Conservation (phyloP, 2,888 invertebrate species). For the Pollenia griseotomentosa region DNA sequence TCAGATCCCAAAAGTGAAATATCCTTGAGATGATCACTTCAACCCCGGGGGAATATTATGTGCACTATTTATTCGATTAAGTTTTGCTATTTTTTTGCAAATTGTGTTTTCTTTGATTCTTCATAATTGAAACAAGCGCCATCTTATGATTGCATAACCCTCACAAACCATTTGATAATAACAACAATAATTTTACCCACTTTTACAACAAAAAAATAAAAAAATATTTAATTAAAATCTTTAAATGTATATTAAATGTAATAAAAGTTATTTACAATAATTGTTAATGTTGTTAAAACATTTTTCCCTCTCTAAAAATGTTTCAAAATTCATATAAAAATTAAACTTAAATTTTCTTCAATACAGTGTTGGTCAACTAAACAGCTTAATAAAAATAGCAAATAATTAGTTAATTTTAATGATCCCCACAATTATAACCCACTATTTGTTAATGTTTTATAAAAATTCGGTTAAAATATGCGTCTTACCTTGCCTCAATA, state of each 20-base stretch:
- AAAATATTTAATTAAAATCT: slow-evolving; percentile 15
- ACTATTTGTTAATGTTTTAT: too few relatives aligned
- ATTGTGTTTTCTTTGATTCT: slow-evolving; percentile 32
- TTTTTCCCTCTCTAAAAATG: not conserved
- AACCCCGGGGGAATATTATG: too few relatives aligned
- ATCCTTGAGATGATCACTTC: too few relatives aligned
- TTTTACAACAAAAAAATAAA: not conserved
- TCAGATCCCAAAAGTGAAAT: too few relatives aligned
- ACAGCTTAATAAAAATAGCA: slow-evolving; percentile 4
- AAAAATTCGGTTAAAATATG: too few relatives aligned
- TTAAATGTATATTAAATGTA: too few relatives aligned
- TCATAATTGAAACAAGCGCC: slow-evolving; percentile 55
- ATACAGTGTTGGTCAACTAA: slow-evolving; percentile 51
- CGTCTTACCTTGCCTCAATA: too few relatives aligned
- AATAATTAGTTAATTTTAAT: not conserved
- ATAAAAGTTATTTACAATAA: slow-evolving; percentile 27
- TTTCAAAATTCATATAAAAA: slow-evolving; percentile 1
- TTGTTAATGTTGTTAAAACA: slow-evolving; percentile 12
- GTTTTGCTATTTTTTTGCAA: not conserved
- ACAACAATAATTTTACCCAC: slow-evolving; percentile 57
- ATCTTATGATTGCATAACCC: slow-evolving; percentile 66
- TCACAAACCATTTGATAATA: slow-evolving; percentile 44
- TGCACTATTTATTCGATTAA: too few relatives aligned
- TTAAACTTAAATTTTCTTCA: slow-evolving; percentile 10
- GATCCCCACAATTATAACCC: too few relatives aligned